A percentile compares a stretch with the other conserved stretches of the same genome.
Conservation (phyloP, 2,113 vertebrate species). For the Semnopithecus entellus region DNA sequence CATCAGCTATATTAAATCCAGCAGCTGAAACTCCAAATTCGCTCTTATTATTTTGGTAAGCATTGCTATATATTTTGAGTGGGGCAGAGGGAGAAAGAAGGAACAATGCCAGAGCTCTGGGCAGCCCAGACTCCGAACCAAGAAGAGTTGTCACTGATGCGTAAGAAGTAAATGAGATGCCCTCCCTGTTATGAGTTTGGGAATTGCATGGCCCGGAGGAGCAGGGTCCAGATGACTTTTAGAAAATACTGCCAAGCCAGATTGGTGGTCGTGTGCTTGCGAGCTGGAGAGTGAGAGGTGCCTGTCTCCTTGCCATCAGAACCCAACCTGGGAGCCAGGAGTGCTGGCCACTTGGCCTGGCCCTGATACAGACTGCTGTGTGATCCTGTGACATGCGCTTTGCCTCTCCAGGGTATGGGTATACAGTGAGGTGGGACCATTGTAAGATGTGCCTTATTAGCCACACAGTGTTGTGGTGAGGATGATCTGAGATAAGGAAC, state of each 20-base stretch:
- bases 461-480: fast-evolving
- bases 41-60: neutral
- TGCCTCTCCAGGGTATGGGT: fast-evolving
- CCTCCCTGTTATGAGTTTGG: neutral
- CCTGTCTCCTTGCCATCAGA: neutral
- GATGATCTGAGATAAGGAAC: neutral
- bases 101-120: neutral
- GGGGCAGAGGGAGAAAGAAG: neutral
- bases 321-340: neutral
- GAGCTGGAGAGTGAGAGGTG: neutral
- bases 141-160: fast-evolving
- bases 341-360: neutral
- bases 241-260: neutral
- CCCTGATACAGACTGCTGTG: neutral
- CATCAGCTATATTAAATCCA: constrained; percentile 49
- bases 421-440: neutral
- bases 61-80: neutral
- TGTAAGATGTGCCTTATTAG: neutral
- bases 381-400: neutral
- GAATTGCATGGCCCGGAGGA: neutral
- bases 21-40: neutral
- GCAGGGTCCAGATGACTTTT: neutral
- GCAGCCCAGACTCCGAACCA: neutral
- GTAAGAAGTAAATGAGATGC: neutral
- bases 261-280: fast-evolving